These are phyloP conservation scores for Notechis scutatus DNA, from an alignment of 2,113 vertebrate genomes.

Conservation along the genomic window DNA sequence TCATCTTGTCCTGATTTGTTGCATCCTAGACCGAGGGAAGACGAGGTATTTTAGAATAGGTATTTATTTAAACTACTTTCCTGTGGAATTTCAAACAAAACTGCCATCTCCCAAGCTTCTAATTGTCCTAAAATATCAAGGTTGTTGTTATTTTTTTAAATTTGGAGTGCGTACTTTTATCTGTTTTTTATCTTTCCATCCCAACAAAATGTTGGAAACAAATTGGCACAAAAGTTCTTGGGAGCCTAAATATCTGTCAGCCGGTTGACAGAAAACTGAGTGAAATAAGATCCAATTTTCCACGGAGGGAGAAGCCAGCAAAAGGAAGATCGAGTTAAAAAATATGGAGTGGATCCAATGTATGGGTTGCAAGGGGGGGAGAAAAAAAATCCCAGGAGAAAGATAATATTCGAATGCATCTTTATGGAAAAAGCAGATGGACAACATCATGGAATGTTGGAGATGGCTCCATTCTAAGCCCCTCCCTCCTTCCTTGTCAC, in stretches of 20 bases:
- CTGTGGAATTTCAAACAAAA: neutral
- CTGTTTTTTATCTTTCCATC: neutral
- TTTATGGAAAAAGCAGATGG: neutral
- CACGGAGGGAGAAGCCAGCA: neutral
- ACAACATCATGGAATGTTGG: neutral
- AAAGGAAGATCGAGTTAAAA: neutral
- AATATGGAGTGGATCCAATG: neutral
- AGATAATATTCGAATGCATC: neutral
- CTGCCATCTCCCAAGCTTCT: neutral
- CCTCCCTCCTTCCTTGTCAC: neutral
- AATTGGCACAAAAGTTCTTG: neutral
- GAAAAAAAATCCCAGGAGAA: neutral
- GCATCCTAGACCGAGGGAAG: neutral
- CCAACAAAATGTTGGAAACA: neutral
- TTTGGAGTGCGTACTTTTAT: neutral
- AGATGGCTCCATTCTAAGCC: neutral
- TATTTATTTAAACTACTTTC: neutral
- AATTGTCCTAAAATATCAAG: neutral
- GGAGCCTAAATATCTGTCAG: neutral
- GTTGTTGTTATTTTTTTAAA: neutral
- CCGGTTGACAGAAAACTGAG: neutral
- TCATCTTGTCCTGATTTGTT: neutral
- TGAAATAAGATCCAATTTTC: neutral
- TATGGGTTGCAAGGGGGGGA: neutral
- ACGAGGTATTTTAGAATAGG: neutral